Evolutionary conservation across 2,888 invertebrate species (phyloP), one percentile per base, ranked within the genome.

Genomic region (Drosophila antonietae): DNA sequence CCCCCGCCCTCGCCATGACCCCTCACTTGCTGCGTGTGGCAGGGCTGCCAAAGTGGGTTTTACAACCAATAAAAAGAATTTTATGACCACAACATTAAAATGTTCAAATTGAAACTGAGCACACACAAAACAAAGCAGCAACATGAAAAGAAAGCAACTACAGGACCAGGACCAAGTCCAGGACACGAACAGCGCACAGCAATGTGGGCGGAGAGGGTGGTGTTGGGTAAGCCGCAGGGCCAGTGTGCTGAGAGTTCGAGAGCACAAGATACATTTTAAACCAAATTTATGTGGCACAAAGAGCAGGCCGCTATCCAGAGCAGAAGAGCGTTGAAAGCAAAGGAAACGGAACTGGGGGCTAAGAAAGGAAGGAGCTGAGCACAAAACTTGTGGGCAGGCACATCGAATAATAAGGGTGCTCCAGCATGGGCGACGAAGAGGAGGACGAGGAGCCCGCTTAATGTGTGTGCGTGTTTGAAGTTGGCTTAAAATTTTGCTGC

Each of bases 1-100:
- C 14, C 9, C 23, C 46, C 14, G 4, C 1, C 15, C 18, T 14
- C 12, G 3, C 23, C 1, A 23, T 2, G 1, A 2, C 20, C 12
- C 10, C 10, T 15, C 6, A 15, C n/a, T 35, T 37, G 14, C 0
- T 37, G 33, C 5, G 28, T n/a, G 53, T 3, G 41, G 41, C 49
- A 39, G 35, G 33, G 39, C 69, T 55, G 63, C 63, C 73, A 58
- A 71, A 70, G 82, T 67, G 67, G 72, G 74, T 84, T 84, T 84
- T 84, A 84, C 89, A 84, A 76, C 89, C 84, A 89, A 84, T 84
- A 89, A 84, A 84, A 84, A 76, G 89, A 87, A 89, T 87, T 84
- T 84, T 84, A 84, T 84, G 89, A 84, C 89, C 89, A 84, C 89
- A 84, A 84, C 88, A 84, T 84, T 84, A 84, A 84, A 84, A 84